Percentiles rank a stretch among this genome's conserved stretches.
These are phyloP conservation scores for Dicranocentrus wangi DNA, from an alignment of 2,888 invertebrate genomes.

Conservation along the genomic window DNA sequence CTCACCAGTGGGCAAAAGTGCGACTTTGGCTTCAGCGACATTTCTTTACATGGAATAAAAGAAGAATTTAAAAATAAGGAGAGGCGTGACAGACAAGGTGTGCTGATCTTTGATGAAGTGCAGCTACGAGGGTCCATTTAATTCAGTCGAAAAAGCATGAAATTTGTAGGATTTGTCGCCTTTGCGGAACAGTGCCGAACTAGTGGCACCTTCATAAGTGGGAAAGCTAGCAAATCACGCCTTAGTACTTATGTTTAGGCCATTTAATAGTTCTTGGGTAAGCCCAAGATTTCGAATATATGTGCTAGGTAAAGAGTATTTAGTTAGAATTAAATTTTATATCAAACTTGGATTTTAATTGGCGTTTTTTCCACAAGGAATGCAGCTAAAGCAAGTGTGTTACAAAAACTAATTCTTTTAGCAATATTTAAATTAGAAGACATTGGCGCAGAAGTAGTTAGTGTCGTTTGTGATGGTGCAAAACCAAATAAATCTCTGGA, in stretches of 20 bases:
- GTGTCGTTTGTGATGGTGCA: constrained; percentile 55
- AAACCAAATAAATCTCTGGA: constrained; percentile 59
- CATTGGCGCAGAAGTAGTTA: constrained; percentile 38
- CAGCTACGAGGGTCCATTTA: constrained; percentile 30
- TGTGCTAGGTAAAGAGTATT: background rate
- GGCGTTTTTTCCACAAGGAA: constrained; percentile 56
- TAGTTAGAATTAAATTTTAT: too few species aligned
- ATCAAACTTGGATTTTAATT: too few species aligned
- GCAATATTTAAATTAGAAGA: constrained; percentile 46
- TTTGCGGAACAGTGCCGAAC: constrained; percentile 27
- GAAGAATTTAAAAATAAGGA: constrained; percentile 9
- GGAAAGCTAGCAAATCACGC: constrained; percentile 60
- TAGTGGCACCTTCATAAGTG: background rate
- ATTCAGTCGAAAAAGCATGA: constrained; percentile 29
- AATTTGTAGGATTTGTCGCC: constrained; percentile 54
- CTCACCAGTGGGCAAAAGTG: constrained; percentile 39
- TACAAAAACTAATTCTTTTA: constrained; percentile 39
- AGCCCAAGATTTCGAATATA: background rate
- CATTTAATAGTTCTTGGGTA: constrained; percentile 51
- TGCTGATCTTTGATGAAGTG: constrained; percentile 55
- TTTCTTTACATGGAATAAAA: constrained; percentile 39
- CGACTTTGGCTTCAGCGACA: constrained; percentile 47
- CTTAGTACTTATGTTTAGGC: constrained; percentile 54
- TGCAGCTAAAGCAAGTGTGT: constrained; percentile 49
- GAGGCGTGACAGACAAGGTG: constrained; percentile 30